phyloP scores from a whole-genome alignment of 1,140 invertebrate species.

The Trachymyrmex septentrionalis region DNA sequence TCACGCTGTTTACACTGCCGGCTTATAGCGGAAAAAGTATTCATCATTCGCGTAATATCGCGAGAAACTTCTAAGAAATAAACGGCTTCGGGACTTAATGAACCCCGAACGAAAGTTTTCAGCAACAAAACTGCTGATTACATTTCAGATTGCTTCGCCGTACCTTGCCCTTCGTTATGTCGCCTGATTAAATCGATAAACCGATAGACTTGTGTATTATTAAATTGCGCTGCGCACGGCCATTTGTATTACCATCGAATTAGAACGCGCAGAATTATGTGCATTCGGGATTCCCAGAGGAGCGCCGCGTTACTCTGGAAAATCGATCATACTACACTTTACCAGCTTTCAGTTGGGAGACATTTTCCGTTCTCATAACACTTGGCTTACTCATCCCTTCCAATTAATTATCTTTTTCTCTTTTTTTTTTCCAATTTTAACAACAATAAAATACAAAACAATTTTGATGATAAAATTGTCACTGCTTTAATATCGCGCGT shows the following conservation, averaged over 20 bases:
- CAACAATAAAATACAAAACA: neutral
- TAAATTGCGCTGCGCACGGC: conserved; percentile 46
- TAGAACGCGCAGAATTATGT: conserved; percentile 49
- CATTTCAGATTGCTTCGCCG: conserved; percentile 49
- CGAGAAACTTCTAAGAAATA: conserved; percentile 58
- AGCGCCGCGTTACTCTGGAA: conserved; percentile 26
- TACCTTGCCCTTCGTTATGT: conserved; percentile 38
- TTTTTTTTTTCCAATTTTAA: neutral
- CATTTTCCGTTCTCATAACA: neutral
- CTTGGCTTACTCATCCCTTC: neutral
- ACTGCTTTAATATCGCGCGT: neutral
- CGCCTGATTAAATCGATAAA: conserved; percentile 60
- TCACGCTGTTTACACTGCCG: conserved; percentile 50
- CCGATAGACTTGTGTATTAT: conserved; percentile 63
- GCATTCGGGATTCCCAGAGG: conserved; percentile 7
- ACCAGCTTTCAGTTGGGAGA: neutral
- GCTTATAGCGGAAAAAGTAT: conserved; percentile 53
- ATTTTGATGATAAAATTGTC: neutral
- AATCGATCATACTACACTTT: conserved; percentile 38
- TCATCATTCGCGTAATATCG: conserved; percentile 60
- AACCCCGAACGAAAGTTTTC: conserved; percentile 43
- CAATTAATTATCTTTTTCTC: neutral
- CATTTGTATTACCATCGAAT: conserved; percentile 58
- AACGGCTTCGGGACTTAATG: conserved; percentile 57
- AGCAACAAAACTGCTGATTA: conserved; percentile 58